Percentiles rank a stretch among this genome's conserved stretches.
Evolutionary conservation across 2,113 vertebrate genomes (phyloP).

Genomic region (Phrynocephalus versicolor): DNA sequence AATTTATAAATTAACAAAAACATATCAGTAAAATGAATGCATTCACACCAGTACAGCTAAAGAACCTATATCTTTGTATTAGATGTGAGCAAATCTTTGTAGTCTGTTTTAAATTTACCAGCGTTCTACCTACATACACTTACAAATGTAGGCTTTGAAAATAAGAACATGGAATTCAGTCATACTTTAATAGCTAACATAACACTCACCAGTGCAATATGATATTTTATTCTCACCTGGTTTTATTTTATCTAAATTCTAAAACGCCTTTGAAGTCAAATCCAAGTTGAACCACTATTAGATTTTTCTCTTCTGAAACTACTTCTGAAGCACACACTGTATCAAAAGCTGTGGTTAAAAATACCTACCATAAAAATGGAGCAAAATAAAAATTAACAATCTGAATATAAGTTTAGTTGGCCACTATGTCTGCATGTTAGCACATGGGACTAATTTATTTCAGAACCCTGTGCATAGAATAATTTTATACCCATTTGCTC

Average conservation of each 20-base stretch:
- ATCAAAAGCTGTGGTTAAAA: conserved; percentile 2
- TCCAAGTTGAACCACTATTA: conserved; percentile 51
- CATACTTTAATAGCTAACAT: conserved; percentile 60
- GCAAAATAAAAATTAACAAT: conserved; percentile 20
- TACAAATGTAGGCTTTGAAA: conserved; percentile 63
- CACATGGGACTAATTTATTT: background rate
- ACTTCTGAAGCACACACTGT: conserved; percentile 43
- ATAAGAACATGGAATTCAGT: conserved; percentile 48
- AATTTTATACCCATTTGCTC: background rate
- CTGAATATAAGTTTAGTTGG: conserved; percentile 8
- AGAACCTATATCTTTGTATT: background rate
- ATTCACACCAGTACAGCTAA: conserved; percentile 12
- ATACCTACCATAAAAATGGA: background rate
- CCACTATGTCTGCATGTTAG: background rate
- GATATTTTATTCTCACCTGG: conserved; percentile 67
- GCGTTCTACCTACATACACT: conserved; percentile 36
- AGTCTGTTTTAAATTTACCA: conserved; percentile 58
- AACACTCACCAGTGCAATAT: conserved; percentile 51
- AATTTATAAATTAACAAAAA: background rate
- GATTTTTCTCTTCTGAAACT: conserved; percentile 36
- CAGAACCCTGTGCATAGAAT: background rate
- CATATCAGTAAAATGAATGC: background rate
- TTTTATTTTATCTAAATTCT: conserved; percentile 63
- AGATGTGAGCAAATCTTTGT: conserved; percentile 35
- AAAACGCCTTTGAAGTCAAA: conserved; percentile 62